These are phyloP conservation scores for Apeltes quadracus DNA, from an alignment of 2,113 vertebrate genomes.

Conservation along the genomic window DNA sequence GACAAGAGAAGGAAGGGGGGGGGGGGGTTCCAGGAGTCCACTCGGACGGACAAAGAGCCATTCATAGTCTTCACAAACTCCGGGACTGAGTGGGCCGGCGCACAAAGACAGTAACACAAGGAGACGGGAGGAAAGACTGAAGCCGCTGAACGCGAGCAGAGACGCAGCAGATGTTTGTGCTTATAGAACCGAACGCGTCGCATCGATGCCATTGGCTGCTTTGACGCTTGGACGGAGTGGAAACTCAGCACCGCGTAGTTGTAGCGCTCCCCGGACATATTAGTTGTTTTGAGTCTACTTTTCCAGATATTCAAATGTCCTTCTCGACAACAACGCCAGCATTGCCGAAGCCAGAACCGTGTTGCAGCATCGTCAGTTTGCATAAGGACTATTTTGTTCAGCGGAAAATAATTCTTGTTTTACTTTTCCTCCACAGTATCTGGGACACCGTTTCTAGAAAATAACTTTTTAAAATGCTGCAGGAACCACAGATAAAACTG, in stretches of 20 bases:
- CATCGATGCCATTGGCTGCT: not conserved
- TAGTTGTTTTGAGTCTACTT: too few relatives aligned
- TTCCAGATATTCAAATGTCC: not conserved
- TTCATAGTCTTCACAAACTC: constrained; percentile 45
- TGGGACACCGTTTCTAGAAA: not conserved
- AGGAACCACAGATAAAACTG: too few relatives aligned
- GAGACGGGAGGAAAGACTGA: not conserved
- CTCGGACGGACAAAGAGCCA: constrained; percentile 53
- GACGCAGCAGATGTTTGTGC: not conserved
- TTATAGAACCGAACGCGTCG: not conserved
- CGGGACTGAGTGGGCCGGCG: constrained; percentile 6
- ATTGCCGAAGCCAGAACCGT: not conserved
- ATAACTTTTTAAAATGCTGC: too few relatives aligned
- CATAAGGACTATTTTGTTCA: not conserved
- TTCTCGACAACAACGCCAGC: not conserved
- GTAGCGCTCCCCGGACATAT: too few relatives aligned
- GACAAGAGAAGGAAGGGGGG: constrained; percentile 8
- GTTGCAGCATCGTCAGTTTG: not conserved
- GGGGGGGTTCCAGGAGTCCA: not conserved
- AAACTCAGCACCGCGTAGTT: too few relatives aligned
- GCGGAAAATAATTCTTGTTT: not conserved
- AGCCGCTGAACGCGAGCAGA: not conserved
- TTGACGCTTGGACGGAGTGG: not conserved
- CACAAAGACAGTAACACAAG: constrained; percentile 34
- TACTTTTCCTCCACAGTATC: not conserved